Conservation (phyloP, 2,888 invertebrate species). For the Pollenia angustigena region DNA sequence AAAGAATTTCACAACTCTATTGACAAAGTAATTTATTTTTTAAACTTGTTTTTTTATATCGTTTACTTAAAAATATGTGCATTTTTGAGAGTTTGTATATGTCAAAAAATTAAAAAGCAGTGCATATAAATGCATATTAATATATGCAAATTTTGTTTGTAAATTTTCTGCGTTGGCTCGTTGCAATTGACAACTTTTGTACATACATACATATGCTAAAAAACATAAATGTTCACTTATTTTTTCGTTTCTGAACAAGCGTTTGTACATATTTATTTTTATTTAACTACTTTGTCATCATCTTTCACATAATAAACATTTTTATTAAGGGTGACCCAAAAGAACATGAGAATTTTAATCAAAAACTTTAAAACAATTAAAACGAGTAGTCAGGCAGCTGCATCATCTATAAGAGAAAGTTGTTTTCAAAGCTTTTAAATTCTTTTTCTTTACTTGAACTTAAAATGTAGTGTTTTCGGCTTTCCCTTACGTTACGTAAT, state of each 20-base stretch:
- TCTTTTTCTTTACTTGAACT: too few relatives aligned
- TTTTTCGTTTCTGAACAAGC: constrained; percentile 30
- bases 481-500: neutral
- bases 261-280: constrained; percentile 25
- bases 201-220: constrained; percentile 14
- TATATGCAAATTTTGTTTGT: constrained; percentile 27
- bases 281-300: constrained; percentile 59
- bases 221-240: constrained; percentile 53
- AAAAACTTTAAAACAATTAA: too few relatives aligned
- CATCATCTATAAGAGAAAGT: too few relatives aligned
- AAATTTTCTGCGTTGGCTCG: neutral
- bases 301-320: constrained; percentile 58
- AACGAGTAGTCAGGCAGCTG: too few relatives aligned
- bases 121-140: neutral
- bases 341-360: too few relatives aligned
- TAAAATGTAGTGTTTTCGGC: neutral
- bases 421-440: too few relatives aligned
- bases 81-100: constrained; percentile 1
- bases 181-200: neutral
- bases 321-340: neutral
- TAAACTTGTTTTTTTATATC: neutral
- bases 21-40: constrained; percentile 46
- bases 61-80: neutral
- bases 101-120: constrained; percentile 5
- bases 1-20: constrained; percentile 37